Evolutionary conservation across 2,888 invertebrate species (phyloP), one percentile per base, ranked within the genome.

Genomic region (Drosophila setosimentum): DNA sequence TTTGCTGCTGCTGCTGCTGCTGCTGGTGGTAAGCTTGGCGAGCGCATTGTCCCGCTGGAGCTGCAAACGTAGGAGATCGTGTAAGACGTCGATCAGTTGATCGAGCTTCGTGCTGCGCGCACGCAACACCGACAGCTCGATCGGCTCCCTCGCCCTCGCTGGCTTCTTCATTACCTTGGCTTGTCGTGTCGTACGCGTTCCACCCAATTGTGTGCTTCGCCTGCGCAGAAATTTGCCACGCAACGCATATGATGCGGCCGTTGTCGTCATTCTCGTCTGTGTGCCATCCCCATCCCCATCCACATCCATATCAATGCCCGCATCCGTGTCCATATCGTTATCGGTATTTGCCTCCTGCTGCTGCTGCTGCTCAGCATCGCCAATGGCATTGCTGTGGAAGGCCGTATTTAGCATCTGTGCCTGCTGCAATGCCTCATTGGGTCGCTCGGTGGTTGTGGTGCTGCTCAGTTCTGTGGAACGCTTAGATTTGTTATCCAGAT

Each of bases 191-290:
- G 76, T 59, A 0, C 89, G 73, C 53, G 67, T 16, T 24, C 24
- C 8, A 8, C 45, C 58, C 48, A 45, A 35, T n/a, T 71, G 66
- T 5, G 76, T 76, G 72, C 88, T 83, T 7, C 88, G 71, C 2
- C 86, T 45, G 0, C 79, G 70, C 54, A 85, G 50, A 66, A 91
- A 92, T 68, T 91, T 90, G 0, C 91, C 92, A 45, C 91, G 82
- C 73, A 89, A 13, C 0, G 82, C 84, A 68, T 91, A 91, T 0
- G 91, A 84, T 85, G 3, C 53, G 35, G 13, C 48, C 10, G n/a
- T 57, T 16, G 18, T 40, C 2, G 37, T 49, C 35, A 2, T 29
- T 18, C 18, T 55, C 30, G 21, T 29, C 37, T 29, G 27, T n/a
- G 37, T 16, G 70, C 59, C n/a, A 35, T 40, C 21, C 13, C 13